phyloP scores from a whole-genome alignment of 2,888 invertebrate species.

The Chesias legatella region DNA sequence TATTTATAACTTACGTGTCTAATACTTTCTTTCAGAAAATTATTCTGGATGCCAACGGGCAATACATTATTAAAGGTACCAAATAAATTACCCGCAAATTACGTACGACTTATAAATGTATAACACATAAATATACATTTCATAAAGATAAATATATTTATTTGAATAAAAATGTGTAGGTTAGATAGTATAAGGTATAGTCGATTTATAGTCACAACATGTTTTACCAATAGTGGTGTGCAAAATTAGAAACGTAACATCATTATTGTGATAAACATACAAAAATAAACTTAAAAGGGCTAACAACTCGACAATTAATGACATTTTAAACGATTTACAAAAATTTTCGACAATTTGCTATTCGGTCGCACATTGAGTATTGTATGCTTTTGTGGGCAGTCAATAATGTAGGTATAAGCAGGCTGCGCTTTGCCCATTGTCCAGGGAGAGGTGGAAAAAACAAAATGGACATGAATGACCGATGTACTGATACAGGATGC shows the following conservation, averaged over 20 bases:
- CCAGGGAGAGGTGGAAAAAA: slow-evolving; percentile 61
- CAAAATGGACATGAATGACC: slow-evolving; percentile 63
- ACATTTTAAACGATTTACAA: slow-evolving; percentile 16
- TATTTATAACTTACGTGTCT: too few species aligned
- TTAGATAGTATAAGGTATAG: too few species aligned
- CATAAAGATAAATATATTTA: too few species aligned
- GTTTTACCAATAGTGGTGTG: too few species aligned
- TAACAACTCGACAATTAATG: slow-evolving; percentile 13
- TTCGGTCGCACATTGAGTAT: slow-evolving; percentile 36
- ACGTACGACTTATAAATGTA: too few species aligned
- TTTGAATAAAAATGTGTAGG: too few species aligned
- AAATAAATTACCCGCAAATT: too few species aligned
- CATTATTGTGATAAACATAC: slow-evolving; percentile 5
- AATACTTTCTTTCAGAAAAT: too few species aligned
- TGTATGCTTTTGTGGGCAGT: slow-evolving; percentile 57
- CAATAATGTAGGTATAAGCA: slow-evolving; percentile 52
- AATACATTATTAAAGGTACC: too few species aligned
- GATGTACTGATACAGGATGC: slow-evolving; percentile 46
- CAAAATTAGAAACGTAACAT: slow-evolving; percentile 1
- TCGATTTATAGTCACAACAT: too few species aligned
- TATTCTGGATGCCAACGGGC: too few species aligned
- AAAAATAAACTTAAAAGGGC: background rate
- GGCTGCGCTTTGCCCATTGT: slow-evolving; percentile 44
- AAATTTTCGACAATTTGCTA: slow-evolving; percentile 14
- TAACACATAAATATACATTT: too few species aligned